Evolutionary conservation across 2,113 vertebrate species (phyloP).

Genomic region (Crotalus tigris): DNA sequence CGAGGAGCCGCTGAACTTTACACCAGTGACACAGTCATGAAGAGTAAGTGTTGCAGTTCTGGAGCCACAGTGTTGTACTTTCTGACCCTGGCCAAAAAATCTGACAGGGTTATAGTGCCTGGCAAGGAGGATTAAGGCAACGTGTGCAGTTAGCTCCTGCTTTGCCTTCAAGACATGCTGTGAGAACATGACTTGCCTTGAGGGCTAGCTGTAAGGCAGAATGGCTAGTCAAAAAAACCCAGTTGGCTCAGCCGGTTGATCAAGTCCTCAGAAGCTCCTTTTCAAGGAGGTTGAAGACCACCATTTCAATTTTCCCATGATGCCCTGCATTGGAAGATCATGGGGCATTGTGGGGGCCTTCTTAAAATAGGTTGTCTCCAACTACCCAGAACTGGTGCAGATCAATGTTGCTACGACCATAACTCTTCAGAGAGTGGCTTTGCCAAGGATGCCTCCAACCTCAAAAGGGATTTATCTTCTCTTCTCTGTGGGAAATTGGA

Average conservation of each 20-base stretch:
- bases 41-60: constrained; percentile 57
- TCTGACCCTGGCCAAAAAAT: background rate
- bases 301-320: background rate
- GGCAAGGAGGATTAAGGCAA: background rate
- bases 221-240: background rate
- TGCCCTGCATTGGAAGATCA: background rate
- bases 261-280: background rate
- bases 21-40: constrained; percentile 71
- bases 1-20: constrained; percentile 66
- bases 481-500: background rate
- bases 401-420: background rate
- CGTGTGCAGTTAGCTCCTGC: background rate
- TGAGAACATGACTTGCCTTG: background rate
- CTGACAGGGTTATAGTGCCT: background rate
- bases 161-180: background rate
- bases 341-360: background rate
- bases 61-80: background rate
- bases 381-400: background rate
- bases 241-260: background rate
- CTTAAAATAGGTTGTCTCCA: background rate
- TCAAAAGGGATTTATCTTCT: background rate
- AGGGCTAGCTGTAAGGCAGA: background rate
- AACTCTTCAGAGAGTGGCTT: background rate
- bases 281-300: background rate
- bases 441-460: background rate